A percentile compares a stretch with the other conserved stretches of the same genome.
Evolutionary conservation across 1,140 invertebrate species (phyloP).

Genomic region (Cotesia vestalis): DNA sequence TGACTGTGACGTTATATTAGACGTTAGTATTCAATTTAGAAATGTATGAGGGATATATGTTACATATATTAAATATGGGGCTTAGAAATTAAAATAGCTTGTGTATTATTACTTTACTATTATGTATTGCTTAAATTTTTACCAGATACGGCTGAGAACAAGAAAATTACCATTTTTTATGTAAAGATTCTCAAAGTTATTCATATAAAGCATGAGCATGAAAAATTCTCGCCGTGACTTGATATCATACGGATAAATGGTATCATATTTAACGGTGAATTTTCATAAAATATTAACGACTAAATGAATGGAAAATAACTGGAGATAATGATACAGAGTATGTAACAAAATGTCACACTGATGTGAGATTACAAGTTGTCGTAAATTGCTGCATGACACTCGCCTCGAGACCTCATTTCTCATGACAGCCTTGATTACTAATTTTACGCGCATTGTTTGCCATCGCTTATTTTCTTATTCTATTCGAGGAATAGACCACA

Average conservation of each 20-base stretch:
- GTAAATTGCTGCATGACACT: slow-evolving; percentile 13
- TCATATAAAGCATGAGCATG: no score
- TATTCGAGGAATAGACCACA: slow-evolving; percentile 6
- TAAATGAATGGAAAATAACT: slow-evolving; percentile 4
- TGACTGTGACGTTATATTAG: neutral
- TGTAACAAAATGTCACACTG: slow-evolving; percentile 5
- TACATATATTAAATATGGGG: neutral
- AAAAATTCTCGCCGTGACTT: no score
- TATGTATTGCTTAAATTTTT: no score
- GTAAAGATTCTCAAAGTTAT: no score
- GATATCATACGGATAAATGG: neutral
- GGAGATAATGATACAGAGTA: slow-evolving; percentile 1
- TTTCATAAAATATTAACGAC: neutral
- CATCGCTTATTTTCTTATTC: neutral
- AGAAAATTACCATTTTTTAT: no score
- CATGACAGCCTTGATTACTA: slow-evolving; percentile 21
- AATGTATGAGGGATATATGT: neutral
- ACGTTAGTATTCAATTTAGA: neutral
- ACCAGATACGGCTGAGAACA: no score
- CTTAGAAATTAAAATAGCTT: no score
- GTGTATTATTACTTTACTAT: no score
- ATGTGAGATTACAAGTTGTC: slow-evolving; percentile 9
- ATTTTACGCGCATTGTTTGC: slow-evolving; percentile 3
- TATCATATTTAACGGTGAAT: neutral
- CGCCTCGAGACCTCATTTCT: slow-evolving; percentile 18